Evolutionary conservation across 1,140 invertebrate species (phyloP).

Genomic region (Dysdera silvatica): DNA sequence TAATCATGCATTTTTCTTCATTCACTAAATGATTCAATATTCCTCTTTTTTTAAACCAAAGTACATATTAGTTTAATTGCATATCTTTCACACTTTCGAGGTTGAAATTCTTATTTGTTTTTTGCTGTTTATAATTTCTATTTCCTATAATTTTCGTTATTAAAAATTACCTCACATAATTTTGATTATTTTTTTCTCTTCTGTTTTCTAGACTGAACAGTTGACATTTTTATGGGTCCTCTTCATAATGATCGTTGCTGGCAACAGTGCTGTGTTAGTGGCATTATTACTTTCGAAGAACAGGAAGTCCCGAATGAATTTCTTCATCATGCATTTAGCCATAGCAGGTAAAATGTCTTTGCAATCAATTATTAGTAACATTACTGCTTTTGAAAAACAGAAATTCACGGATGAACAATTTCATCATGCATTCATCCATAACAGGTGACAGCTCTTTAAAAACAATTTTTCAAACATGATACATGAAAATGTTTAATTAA

Average conservation of each 20-base stretch:
- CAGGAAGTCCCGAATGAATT: slow-evolving; percentile 88
- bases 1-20: too few species aligned
- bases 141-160: too few species aligned
- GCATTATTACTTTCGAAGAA: slow-evolving; percentile 71
- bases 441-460: too few species aligned
- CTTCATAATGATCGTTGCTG: slow-evolving; percentile 75
- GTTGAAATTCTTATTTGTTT: too few species aligned
- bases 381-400: slow-evolving; percentile 69
- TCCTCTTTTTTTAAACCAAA: too few species aligned
- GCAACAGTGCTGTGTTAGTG: slow-evolving; percentile 77
- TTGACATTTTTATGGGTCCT: slow-evolving; percentile 80
- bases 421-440: slow-evolving; percentile 87
- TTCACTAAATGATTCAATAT: too few species aligned
- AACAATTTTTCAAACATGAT: too few species aligned
- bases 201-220: slow-evolving; percentile 75
- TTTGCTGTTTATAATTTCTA: too few species aligned
- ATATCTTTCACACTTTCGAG: too few species aligned
- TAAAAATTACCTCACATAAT: too few species aligned
- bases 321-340: slow-evolving; percentile 90
- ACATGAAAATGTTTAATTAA: too few species aligned
- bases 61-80: too few species aligned
- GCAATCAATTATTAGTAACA: slow-evolving; percentile 73
- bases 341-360: slow-evolving; percentile 78
- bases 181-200: slow-evolving; percentile 25
- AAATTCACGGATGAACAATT: slow-evolving; percentile 92